These are phyloP conservation scores for Unio delphinus DNA, from an alignment of 2,888 invertebrate species.

Conservation along the genomic window DNA sequence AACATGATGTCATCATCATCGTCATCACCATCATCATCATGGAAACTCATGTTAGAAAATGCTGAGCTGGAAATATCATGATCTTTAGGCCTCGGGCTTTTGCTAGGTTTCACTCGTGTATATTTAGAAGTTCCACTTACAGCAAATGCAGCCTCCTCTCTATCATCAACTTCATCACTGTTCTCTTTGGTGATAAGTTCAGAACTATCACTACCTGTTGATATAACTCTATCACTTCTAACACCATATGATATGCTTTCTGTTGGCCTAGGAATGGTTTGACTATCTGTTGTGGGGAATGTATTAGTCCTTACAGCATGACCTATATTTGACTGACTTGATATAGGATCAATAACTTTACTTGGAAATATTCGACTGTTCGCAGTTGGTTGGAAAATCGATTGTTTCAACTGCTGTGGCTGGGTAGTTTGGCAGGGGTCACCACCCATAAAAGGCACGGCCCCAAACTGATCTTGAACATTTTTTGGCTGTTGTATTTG, in stretches of 20 bases:
- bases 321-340: no score
- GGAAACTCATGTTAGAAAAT: conserved; percentile 66
- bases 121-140: conserved; percentile 29
- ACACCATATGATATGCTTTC: conserved; percentile 3
- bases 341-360: no score
- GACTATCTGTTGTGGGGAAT: no score
- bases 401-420: no score
- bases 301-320: no score
- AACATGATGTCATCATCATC: conserved; percentile 18
- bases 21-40: conserved; percentile 58
- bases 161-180: conserved; percentile 19
- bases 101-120: conserved; percentile 35
- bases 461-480: no score
- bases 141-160: conserved; percentile 24
- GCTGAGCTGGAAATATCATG: conserved; percentile 54
- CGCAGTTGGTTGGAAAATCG: no score
- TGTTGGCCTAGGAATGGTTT: conserved; percentile 27
- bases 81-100: conserved; percentile 31
- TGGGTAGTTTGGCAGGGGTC: no score
- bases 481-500: no score
- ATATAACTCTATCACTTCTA: neutral
- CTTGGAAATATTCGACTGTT: no score
- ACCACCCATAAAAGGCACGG: no score
- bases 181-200: conserved; percentile 10
- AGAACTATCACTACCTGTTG: conserved; percentile 5